Evolutionary conservation across 1,140 invertebrate species (phyloP).

Genomic region (Littorina saxatilis): DNA sequence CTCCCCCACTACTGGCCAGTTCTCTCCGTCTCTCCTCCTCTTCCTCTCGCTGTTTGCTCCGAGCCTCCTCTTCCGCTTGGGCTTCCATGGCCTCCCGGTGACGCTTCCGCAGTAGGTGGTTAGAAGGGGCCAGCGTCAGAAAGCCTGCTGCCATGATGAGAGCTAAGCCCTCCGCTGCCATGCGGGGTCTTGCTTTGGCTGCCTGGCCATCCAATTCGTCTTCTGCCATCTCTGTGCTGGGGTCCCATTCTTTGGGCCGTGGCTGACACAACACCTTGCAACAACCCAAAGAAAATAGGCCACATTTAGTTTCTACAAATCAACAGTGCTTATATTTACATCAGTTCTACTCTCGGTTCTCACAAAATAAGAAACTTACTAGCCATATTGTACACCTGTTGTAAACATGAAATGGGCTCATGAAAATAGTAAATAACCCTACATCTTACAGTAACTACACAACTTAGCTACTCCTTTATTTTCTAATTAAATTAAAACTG

Average conservation of each 20-base stretch:
- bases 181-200: constrained; percentile 31
- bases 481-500: too few species aligned
- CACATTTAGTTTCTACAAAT: background rate
- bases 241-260: constrained; percentile 59
- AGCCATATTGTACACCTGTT: too few species aligned
- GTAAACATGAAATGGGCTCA: too few species aligned
- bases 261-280: constrained; percentile 72
- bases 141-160: constrained; percentile 66
- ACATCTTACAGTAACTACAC: too few species aligned
- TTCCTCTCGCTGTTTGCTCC: background rate
- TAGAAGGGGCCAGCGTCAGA: constrained; percentile 63
- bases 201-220: constrained; percentile 30
- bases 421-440: too few species aligned
- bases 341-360: too few species aligned
- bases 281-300: constrained; percentile 49
- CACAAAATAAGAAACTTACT: too few species aligned
- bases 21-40: background rate
- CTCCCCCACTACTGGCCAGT: background rate
- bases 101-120: constrained; percentile 43
- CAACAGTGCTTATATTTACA: background rate
- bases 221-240: constrained; percentile 44
- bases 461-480: too few species aligned
- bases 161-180: constrained; percentile 59
- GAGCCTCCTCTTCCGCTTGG: constrained; percentile 27
- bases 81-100: constrained; percentile 26